These are phyloP conservation scores for Artemia sinica DNA, from an alignment of 2,888 invertebrate species.

Conservation along the genomic window DNA sequence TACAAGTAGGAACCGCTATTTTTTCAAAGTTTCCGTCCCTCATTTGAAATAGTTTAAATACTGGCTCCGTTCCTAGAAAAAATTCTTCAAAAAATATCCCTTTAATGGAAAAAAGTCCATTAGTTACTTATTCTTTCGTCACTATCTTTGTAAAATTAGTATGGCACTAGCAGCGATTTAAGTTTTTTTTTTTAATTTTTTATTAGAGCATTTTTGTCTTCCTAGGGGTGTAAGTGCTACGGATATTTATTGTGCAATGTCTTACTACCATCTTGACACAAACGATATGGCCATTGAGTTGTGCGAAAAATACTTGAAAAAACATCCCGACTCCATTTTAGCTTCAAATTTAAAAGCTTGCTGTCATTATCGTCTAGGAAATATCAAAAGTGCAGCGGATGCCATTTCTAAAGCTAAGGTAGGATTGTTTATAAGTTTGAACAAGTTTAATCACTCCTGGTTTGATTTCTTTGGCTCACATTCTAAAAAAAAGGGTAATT, in stretches of 20 bases:
- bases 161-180: too few species aligned
- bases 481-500: neutral
- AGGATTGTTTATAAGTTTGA: conserved; percentile 21
- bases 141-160: too few species aligned
- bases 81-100: too few species aligned
- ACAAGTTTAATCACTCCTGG: neutral
- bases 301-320: conserved; percentile 75
- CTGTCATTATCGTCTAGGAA: conserved; percentile 67
- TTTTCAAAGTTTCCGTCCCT: too few species aligned
- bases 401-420: conserved; percentile 58
- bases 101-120: too few species aligned
- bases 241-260: conserved; percentile 90
- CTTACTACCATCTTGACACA: conserved; percentile 95
- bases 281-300: conserved; percentile 96
- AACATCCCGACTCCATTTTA: conserved; percentile 79
- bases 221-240: neutral
- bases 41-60: too few species aligned
- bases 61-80: too few species aligned
- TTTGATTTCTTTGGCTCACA: neutral
- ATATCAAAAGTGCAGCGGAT: conserved; percentile 81
- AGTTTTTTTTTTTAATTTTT: too few species aligned
- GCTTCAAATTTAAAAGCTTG: conserved; percentile 83
- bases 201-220: too few species aligned
- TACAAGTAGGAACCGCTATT: too few species aligned
- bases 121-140: too few species aligned